Conservation (phyloP, 2,113 vertebrate genomes). For the Morone chrysops region DNA sequence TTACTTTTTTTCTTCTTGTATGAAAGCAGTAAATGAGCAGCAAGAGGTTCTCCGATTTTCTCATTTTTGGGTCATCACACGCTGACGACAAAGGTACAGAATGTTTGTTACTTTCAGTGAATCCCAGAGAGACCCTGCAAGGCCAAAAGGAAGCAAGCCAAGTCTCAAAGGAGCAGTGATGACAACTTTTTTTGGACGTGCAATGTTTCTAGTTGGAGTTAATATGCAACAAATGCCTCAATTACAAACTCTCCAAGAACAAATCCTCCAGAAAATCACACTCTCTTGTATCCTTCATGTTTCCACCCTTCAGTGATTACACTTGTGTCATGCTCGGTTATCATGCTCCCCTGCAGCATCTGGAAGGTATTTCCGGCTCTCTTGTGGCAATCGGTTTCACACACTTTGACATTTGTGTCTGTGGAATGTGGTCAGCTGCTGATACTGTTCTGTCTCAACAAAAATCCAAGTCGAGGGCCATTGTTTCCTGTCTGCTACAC, state of each 20-base stretch:
- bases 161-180: slow-evolving; percentile 30
- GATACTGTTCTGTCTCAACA: slow-evolving; percentile 15
- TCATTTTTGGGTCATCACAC: slow-evolving; percentile 5
- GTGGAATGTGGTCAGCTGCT: slow-evolving; percentile 46
- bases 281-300: not conserved
- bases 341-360: slow-evolving; percentile 27
- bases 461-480: slow-evolving; percentile 3
- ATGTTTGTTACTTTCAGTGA: slow-evolving; percentile 24
- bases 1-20: not conserved
- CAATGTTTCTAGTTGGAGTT: slow-evolving; percentile 27
- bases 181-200: slow-evolving; percentile 21
- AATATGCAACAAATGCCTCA: not conserved
- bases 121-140: slow-evolving; percentile 31
- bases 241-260: not conserved
- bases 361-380: slow-evolving; percentile 49
- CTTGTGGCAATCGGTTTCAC: slow-evolving; percentile 4
- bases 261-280: slow-evolving; percentile 20
- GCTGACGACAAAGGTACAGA: slow-evolving; percentile 11
- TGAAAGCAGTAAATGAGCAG: slow-evolving; percentile 19
- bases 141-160: slow-evolving; percentile 34
- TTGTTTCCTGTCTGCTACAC: slow-evolving; percentile 30
- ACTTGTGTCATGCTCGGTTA: not conserved
- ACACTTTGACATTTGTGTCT: slow-evolving; percentile 36
- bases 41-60: not conserved
- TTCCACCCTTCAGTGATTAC: not conserved